phyloP scores from a whole-genome alignment of 2,113 vertebrate genomes.

The Blennius ocellaris region DNA sequence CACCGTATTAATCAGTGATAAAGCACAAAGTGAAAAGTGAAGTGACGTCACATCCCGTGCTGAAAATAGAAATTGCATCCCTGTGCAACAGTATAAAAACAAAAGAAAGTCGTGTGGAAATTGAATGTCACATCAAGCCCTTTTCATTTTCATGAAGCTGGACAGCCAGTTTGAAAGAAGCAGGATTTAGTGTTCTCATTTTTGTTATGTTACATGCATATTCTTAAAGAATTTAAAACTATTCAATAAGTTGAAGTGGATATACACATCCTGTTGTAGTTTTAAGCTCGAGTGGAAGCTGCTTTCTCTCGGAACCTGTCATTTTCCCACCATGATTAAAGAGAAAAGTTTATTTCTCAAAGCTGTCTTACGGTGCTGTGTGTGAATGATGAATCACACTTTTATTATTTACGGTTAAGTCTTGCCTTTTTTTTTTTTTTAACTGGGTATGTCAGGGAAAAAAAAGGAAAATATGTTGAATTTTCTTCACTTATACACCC shows the following conservation, averaged over 20 bases:
- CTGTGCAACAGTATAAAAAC: neutral
- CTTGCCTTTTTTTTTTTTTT: slow-evolving; percentile 8
- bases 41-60: too few relatives aligned
- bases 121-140: neutral
- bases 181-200: neutral
- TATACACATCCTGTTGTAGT: neutral
- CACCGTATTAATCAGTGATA: too few relatives aligned
- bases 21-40: too few relatives aligned
- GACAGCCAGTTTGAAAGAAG: neutral
- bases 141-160: neutral
- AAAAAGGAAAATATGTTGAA: slow-evolving; percentile 36
- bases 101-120: neutral
- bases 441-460: slow-evolving; percentile 3
- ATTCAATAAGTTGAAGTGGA: too few relatives aligned
- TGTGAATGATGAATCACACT: slow-evolving; percentile 32
- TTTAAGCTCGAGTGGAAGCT: neutral
- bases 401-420: slow-evolving; percentile 19
- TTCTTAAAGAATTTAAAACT: too few relatives aligned
- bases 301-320: neutral
- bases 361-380: neutral
- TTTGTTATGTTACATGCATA: too few relatives aligned
- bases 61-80: too few relatives aligned
- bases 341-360: neutral
- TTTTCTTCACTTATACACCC: slow-evolving; percentile 39
- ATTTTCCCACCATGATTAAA: slow-evolving; percentile 6